Evolutionary conservation across 2,797 vertebrate species (phyloP), one percentile per base, ranked within the genome.

Genomic region (Pelobates cultripes): DNA sequence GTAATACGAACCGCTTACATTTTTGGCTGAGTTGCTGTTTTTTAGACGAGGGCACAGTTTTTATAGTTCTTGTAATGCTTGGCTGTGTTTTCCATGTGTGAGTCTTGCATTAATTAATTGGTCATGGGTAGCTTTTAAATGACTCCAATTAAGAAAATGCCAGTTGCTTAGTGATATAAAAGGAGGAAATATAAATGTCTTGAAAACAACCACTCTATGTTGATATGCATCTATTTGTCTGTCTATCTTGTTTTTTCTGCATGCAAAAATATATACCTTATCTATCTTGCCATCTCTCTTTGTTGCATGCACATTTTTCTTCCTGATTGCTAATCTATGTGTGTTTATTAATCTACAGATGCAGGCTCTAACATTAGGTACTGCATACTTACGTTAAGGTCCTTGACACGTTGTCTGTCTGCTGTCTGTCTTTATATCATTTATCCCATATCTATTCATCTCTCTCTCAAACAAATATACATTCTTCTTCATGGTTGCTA

Each of bases 141-240:
- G 57, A 63, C n/a, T 43, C 57, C 57, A 75, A 75, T 75, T 75
- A 63, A 75, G 42, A 63, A 75, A 63, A 63, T 61, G 73, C 4
- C 53, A 75, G 41, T 63, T 75, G 40, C 55, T 17, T 63, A 63
- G 57, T 75, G 57, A 75, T 75, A 44, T 75, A 75, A 63, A 42
- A 73, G 3, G 12, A 44, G 57, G 17, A 72, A 73, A 73, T n/a
- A 73, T 73, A 8, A 71, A 71, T 9, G 47, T 4, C 45, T 28
- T 57, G 55, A 15, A 57, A 57, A 57, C 9, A 57, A 12, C 55
- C 1, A 57, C 9, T 9, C 7, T 68, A 40, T 43, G 13, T 14
- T 68, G 47, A 51, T 51, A 6, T 51, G 5, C 10, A 51, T 51
- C 47, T 10, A 47, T 70, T 13, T 44, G 17, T 47, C 44, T 68